phyloP scores from a whole-genome alignment of 2,888 invertebrate species.

The Cheilosia scutellata region DNA sequence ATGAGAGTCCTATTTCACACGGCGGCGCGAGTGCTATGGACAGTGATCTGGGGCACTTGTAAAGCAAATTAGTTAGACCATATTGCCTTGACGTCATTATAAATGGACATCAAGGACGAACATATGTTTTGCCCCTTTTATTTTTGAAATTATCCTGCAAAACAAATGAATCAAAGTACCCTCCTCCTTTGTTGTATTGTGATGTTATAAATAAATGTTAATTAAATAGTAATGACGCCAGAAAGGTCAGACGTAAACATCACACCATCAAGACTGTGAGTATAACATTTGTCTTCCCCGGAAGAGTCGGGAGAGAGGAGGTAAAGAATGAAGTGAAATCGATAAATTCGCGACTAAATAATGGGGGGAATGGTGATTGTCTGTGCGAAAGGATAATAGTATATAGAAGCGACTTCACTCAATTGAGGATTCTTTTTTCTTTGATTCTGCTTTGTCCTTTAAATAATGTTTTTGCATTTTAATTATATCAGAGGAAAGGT shows the following conservation, averaged over 20 bases:
- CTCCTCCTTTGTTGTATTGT: not conserved
- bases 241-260: slow-evolving; percentile 20
- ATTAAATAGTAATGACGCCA: slow-evolving; percentile 42
- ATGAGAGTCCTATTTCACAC: slow-evolving; percentile 18
- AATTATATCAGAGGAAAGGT: not conserved
- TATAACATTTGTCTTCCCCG: slow-evolving; percentile 46
- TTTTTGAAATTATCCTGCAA: not conserved
- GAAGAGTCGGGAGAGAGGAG: not conserved
- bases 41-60: not conserved
- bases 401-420: not conserved
- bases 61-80: not conserved
- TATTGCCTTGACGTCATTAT: not conserved
- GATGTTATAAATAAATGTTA: slow-evolving; percentile 42
- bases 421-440: not conserved
- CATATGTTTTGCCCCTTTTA: not conserved
- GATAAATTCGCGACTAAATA: slow-evolving; percentile 50
- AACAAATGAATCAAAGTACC: slow-evolving; percentile 2
- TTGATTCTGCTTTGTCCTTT: not conserved
- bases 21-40: not conserved
- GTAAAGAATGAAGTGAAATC: slow-evolving; percentile 25
- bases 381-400: slow-evolving; percentile 1
- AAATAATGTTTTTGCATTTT: not conserved
- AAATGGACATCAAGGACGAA: not conserved
- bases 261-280: slow-evolving; percentile 16
- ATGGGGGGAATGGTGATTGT: slow-evolving; percentile 23